These are phyloP conservation scores for Eupithecia subumbrata DNA, from an alignment of 2,888 invertebrate species.

Conservation along the genomic window DNA sequence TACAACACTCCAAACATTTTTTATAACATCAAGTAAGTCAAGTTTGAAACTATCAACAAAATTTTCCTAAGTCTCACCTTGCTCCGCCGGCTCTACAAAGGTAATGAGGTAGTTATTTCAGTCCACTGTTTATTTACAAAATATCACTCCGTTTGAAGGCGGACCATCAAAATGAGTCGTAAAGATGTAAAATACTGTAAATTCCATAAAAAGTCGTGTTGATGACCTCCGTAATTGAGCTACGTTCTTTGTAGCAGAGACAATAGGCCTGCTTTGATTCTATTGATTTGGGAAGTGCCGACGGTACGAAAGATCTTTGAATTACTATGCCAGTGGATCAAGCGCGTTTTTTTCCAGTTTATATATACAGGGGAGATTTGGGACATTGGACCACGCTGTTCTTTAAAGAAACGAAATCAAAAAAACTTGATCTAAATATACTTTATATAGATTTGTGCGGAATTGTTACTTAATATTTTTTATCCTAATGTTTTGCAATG, in stretches of 20 bases:
- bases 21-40: conserved; percentile 49
- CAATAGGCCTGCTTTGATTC: conserved; percentile 72
- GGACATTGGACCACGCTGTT: conserved; percentile 5
- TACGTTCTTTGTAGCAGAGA: conserved; percentile 79
- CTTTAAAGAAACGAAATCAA: neutral
- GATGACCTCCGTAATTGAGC: conserved; percentile 82
- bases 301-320: conserved; percentile 29
- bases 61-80: conserved; percentile 66
- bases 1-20: conserved; percentile 33
- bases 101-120: conserved; percentile 82
- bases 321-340: conserved; percentile 38
- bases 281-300: conserved; percentile 63
- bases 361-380: conserved; percentile 14
- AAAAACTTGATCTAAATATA: neutral
- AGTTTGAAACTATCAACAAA: conserved; percentile 63
- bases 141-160: conserved; percentile 84
- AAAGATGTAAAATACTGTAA: conserved; percentile 80
- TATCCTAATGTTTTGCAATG: too few relatives aligned
- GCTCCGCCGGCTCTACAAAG: conserved; percentile 77
- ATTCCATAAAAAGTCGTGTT: conserved; percentile 84
- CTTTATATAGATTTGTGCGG: too few relatives aligned
- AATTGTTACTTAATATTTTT: too few relatives aligned
- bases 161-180: conserved; percentile 83
- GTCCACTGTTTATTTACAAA: conserved; percentile 83
- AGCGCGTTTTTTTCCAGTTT: conserved; percentile 8